Percentiles rank a stretch among this genome's conserved stretches.
Evolutionary conservation across 2,797 vertebrate genomes (phyloP).

Genomic region (Sebastes dallii): DNA sequence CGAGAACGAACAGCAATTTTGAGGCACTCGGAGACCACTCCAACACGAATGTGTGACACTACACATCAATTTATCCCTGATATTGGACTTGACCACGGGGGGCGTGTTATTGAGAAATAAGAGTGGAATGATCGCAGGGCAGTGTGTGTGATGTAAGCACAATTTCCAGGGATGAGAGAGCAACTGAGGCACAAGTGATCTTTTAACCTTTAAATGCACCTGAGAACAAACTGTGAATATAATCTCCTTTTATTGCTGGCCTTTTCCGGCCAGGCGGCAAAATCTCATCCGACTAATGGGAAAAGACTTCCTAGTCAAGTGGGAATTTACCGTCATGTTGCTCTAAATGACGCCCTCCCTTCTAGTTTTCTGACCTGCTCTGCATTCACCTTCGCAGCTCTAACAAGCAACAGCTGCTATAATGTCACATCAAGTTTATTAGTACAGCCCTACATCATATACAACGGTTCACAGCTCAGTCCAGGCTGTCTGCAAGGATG

Average conservation of each 20-base stretch:
- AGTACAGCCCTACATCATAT: neutral
- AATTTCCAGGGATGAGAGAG: slow-evolving; percentile 2
- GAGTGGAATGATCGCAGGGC: slow-evolving; percentile 5
- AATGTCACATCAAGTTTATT: slow-evolving; percentile 19
- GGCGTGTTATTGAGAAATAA: neutral
- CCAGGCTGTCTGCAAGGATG: neutral
- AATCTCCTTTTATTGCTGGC: slow-evolving; percentile 7
- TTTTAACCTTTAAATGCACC: neutral
- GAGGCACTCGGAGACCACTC: slow-evolving; percentile 27
- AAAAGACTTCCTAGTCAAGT: slow-evolving; percentile 1
- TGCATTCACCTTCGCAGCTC: slow-evolving; percentile 8
- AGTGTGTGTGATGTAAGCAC: slow-evolving; percentile 1
- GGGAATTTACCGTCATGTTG: neutral
- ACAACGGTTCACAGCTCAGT: neutral
- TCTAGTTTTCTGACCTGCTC: slow-evolving; percentile 4
- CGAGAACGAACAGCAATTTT: slow-evolving; percentile 29
- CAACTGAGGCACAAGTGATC: neutral
- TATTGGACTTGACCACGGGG: slow-evolving; percentile 47
- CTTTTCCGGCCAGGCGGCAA: neutral
- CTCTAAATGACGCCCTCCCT: neutral
- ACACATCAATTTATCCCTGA: slow-evolving; percentile 43
- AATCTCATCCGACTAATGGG: slow-evolving; percentile 37
- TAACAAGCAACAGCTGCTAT: slow-evolving; percentile 1
- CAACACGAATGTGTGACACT: slow-evolving; percentile 28
- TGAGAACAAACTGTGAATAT: slow-evolving; percentile 6